Percentiles rank a stretch among this genome's conserved stretches.
These are phyloP conservation scores for Platalea minor DNA, from an alignment of 2,797 vertebrate genomes.

Conservation along the genomic window DNA sequence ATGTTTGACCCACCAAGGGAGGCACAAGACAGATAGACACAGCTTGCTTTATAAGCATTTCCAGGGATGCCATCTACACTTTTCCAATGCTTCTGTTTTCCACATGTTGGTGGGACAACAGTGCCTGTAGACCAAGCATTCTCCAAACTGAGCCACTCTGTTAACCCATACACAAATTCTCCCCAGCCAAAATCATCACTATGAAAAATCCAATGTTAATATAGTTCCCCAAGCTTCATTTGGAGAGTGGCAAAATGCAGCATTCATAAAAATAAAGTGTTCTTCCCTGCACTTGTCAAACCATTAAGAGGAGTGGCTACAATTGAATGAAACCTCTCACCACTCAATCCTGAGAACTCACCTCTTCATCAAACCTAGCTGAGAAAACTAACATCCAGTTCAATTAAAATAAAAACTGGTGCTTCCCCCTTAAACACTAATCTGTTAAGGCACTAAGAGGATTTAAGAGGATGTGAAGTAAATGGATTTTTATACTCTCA, in stretches of 20 bases:
- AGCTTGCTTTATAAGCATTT: not conserved
- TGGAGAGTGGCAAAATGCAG: not conserved
- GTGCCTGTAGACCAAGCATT: not conserved
- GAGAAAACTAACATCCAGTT: not conserved
- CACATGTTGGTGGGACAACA: fast-evolving
- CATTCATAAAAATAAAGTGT: not conserved
- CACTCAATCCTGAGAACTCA: not conserved
- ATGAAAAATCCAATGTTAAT: not conserved
- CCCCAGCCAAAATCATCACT: not conserved
- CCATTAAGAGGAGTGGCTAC: not conserved
- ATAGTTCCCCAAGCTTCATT: not conserved
- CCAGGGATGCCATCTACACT: not conserved
- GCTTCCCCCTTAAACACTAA: not conserved
- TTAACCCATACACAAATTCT: not conserved
- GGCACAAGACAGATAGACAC: not conserved
- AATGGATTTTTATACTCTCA: slow-evolving; percentile 19
- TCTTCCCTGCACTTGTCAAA: not conserved
- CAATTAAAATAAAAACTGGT: not conserved
- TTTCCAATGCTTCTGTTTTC: not conserved
- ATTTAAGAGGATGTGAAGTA: slow-evolving; percentile 14
- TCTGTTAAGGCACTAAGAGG: slow-evolving; percentile 3
- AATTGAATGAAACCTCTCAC: not conserved
- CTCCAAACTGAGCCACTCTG: not conserved
- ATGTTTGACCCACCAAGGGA: not conserved
- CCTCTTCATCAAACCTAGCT: not conserved